These are phyloP conservation scores for Saturnia pavonia DNA, from an alignment of 2,888 invertebrate genomes.

Conservation along the genomic window DNA sequence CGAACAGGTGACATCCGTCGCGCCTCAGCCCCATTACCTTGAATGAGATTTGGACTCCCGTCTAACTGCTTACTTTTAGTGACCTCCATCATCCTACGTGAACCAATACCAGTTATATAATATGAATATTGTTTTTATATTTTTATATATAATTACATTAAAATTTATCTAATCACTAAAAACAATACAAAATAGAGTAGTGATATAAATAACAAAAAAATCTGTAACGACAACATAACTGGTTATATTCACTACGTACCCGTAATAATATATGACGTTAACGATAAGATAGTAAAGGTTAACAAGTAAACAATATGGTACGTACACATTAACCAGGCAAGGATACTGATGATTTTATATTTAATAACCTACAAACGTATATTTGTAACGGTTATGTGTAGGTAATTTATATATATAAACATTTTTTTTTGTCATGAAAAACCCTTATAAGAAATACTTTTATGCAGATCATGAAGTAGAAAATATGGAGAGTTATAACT, in stretches of 20 bases:
- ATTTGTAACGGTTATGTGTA: no score
- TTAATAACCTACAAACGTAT: no score
- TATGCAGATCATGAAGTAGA: no score
- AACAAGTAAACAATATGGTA: constrained; percentile 23
- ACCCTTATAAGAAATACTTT: no score
- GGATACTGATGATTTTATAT: not conserved
- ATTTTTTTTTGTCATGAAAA: no score
- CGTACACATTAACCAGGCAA: not conserved
- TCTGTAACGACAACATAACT: constrained; percentile 2
- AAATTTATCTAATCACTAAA: not conserved
- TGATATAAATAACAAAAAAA: not conserved
- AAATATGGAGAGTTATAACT: no score
- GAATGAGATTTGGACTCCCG: no score
- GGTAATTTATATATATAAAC: no score
- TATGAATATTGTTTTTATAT: not conserved
- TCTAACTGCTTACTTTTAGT: no score
- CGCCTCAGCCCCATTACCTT: no score
- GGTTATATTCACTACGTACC: not conserved
- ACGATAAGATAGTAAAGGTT: constrained; percentile 31
- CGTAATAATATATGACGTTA: constrained; percentile 11
- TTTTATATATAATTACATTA: not conserved
- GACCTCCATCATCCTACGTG: no score
- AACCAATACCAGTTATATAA: not conserved
- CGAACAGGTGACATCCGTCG: no score
- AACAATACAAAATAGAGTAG: not conserved